These are phyloP conservation scores for Scolopax mira DNA, from an alignment of 2,113 vertebrate species.

Conservation along the genomic window DNA sequence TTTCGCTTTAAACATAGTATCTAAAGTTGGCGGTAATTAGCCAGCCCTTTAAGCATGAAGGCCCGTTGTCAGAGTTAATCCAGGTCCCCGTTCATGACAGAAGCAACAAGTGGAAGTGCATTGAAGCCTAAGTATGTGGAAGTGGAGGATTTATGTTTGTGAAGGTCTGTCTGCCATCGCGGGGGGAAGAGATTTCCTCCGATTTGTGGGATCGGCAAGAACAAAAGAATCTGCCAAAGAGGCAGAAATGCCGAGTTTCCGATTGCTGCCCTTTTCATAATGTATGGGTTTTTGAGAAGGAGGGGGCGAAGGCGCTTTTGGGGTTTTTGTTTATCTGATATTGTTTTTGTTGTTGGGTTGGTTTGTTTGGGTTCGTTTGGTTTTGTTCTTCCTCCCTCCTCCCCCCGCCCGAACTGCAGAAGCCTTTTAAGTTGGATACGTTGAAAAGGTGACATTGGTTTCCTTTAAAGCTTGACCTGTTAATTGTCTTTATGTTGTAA, in stretches of 20 bases:
- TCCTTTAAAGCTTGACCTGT: neutral
- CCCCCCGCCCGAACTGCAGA: neutral
- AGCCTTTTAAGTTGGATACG: neutral
- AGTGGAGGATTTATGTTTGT: neutral
- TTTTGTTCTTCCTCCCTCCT: neutral
- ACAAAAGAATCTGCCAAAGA: neutral
- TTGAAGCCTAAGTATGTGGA: neutral
- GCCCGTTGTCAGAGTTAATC: neutral
- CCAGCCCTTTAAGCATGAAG: fast-evolving
- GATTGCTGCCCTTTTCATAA: neutral
- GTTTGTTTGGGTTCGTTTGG: neutral
- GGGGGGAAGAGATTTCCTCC: neutral
- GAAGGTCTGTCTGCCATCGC: neutral
- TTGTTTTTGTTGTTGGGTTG: neutral
- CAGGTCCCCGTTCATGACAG: neutral
- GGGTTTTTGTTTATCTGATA: no score
- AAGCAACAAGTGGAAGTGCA: neutral
- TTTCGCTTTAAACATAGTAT: neutral
- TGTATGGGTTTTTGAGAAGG: fast-evolving
- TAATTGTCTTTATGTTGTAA: neutral
- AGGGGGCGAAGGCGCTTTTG: no score
- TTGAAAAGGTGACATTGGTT: neutral
- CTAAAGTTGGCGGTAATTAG: neutral
- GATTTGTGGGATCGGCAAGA: neutral
- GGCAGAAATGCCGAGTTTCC: neutral